phyloP scores from a whole-genome alignment of 2,888 invertebrate species.

The Sialis fuliginosa region DNA sequence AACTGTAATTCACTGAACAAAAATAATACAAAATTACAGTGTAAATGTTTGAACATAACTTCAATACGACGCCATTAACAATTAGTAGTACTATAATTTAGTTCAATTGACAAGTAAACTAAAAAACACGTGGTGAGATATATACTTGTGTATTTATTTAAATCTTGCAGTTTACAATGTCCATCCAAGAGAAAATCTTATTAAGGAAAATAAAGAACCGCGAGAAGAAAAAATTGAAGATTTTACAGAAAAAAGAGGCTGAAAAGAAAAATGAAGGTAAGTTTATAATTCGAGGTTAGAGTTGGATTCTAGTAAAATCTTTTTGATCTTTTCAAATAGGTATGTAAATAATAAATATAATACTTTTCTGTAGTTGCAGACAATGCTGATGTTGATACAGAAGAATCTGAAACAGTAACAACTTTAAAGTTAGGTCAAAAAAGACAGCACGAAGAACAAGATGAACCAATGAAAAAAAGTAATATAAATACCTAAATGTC shows the following conservation, averaged over 20 bases:
- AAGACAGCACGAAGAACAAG: slow-evolving; percentile 10
- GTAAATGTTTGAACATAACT: no score
- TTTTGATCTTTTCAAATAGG: neutral
- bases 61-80: no score
- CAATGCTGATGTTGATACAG: neutral
- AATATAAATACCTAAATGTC: neutral
- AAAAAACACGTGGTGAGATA: no score
- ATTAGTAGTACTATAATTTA: no score
- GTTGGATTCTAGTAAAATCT: neutral
- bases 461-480: slow-evolving; percentile 8
- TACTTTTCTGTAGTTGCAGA: neutral
- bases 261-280: slow-evolving; percentile 18
- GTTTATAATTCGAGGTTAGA: neutral
- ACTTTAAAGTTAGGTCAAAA: slow-evolving; percentile 15
- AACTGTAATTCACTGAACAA: no score
- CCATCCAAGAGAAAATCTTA: slow-evolving; percentile 49
- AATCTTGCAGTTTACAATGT: slow-evolving; percentile 25
- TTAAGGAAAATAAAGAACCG: slow-evolving; percentile 63
- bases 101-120: no score
- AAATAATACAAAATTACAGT: no score
- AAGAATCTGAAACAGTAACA: slow-evolving; percentile 17
- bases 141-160: no score
- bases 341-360: no score
- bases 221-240: slow-evolving; percentile 48
- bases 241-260: slow-evolving; percentile 36